Conservation (phyloP, 2,888 invertebrate species). For the Oasisia sp. region DNA sequence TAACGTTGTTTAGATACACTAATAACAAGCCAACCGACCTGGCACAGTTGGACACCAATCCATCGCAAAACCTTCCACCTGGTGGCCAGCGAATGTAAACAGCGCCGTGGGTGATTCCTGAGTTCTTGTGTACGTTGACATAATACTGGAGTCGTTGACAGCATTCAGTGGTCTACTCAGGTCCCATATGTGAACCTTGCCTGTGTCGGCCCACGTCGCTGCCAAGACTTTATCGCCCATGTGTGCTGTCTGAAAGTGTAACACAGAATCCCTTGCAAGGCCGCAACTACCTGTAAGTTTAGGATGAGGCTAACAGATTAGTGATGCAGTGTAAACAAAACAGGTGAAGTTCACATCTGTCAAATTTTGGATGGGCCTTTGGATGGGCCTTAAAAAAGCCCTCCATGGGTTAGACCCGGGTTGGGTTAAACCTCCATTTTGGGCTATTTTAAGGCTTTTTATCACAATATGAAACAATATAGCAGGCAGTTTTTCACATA, state of each 20-base stretch:
- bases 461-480: no score
- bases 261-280: neutral
- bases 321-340: no score
- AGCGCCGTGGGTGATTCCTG: conserved; percentile 74
- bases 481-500: no score
- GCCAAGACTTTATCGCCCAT: conserved; percentile 78
- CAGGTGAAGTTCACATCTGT: no score
- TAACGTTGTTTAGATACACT: neutral
- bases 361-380: no score
- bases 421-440: no score
- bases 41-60: conserved; percentile 88
- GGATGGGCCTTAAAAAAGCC: no score
- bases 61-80: conserved; percentile 91
- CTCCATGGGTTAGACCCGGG: no score
- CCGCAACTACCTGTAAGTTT: no score
- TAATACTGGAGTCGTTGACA: conserved; percentile 73
- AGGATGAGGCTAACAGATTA: no score
- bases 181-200: conserved; percentile 92
- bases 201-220: conserved; percentile 96
- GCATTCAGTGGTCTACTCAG: conserved; percentile 82
- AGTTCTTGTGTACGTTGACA: conserved; percentile 56
- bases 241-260: conserved; percentile 63
- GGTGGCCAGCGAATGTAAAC: conserved; percentile 90
- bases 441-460: no score
- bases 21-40: conserved; percentile 69